These are phyloP conservation scores for Macrotus californicus DNA, from an alignment of 2,113 vertebrate species.

Conservation along the genomic window DNA sequence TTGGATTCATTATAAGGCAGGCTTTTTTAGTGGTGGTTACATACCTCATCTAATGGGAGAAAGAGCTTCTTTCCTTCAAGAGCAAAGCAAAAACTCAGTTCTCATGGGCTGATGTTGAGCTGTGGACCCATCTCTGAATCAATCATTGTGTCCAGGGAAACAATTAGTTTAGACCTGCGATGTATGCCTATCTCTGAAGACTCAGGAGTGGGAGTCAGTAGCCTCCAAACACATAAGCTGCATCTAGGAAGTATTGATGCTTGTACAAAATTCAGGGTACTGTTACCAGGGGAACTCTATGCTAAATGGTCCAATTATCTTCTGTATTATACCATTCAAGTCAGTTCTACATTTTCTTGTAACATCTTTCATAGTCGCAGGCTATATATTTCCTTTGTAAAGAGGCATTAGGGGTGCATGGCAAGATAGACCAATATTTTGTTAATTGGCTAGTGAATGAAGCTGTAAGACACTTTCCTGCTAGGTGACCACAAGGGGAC, in stretches of 20 bases:
- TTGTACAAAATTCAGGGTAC: background rate
- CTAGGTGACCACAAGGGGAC: background rate
- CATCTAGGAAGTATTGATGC: background rate
- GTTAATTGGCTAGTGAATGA: background rate
- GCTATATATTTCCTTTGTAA: background rate
- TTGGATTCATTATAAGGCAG: background rate
- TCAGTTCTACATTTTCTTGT: background rate
- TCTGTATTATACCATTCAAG: background rate
- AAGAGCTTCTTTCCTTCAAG: background rate
- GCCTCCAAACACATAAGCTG: background rate
- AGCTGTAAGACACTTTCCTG: background rate
- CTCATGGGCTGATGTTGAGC: background rate
- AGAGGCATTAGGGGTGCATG: background rate
- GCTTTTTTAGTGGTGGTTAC: background rate
- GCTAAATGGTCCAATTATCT: background rate
- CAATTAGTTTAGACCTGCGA: background rate
- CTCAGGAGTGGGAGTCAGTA: background rate
- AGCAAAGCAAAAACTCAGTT: background rate
- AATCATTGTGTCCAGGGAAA: background rate
- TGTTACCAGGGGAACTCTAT: background rate
- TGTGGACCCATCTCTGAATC: background rate
- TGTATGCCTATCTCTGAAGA: background rate
- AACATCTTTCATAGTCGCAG: background rate
- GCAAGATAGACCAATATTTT: background rate
- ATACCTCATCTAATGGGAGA: background rate